Percentiles rank a stretch among this genome's conserved stretches.
Conservation (phyloP, 2,888 invertebrate species). For the Exocentrus adspersus region DNA sequence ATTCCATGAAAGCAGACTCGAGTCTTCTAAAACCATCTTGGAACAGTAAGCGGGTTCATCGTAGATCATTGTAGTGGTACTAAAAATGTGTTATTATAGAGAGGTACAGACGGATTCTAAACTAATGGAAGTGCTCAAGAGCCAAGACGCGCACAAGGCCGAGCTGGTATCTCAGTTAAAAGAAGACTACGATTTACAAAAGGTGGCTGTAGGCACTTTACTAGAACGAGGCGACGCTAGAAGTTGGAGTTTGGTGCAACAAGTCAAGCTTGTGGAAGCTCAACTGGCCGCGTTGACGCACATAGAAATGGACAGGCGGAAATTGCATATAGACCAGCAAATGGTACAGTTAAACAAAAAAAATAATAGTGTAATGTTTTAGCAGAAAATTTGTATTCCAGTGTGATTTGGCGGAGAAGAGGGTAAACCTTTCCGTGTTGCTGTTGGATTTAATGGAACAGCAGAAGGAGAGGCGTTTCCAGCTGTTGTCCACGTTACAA, state of each 20-base stretch:
- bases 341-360: constrained; percentile 63
- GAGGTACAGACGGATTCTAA: constrained; percentile 72
- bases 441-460: constrained; percentile 76
- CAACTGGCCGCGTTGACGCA: constrained; percentile 77
- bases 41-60: constrained; percentile 69
- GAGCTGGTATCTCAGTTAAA: constrained; percentile 71
- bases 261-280: constrained; percentile 76
- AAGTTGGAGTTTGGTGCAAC: constrained; percentile 80
- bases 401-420: constrained; percentile 75
- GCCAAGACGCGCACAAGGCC: constrained; percentile 71
- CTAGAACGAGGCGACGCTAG: constrained; percentile 79
- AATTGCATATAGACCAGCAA: constrained; percentile 73
- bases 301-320: constrained; percentile 77
- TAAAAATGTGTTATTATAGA: too few relatives aligned
- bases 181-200: constrained; percentile 77
- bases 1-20: constrained; percentile 69
- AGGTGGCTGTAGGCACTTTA: constrained; percentile 76
- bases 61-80: too few relatives aligned
- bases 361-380: background rate
- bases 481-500: constrained; percentile 74
- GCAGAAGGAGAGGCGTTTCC: constrained; percentile 72
- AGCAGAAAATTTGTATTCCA: constrained; percentile 48
- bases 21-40: constrained; percentile 70
- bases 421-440: constrained; percentile 73
- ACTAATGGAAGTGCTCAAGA: constrained; percentile 69